A percentile compares a stretch with the other conserved stretches of the same genome.
phyloP scores from a whole-genome alignment of 2,113 vertebrate genomes.

The rat (Rattus norvegicus) region DNA sequence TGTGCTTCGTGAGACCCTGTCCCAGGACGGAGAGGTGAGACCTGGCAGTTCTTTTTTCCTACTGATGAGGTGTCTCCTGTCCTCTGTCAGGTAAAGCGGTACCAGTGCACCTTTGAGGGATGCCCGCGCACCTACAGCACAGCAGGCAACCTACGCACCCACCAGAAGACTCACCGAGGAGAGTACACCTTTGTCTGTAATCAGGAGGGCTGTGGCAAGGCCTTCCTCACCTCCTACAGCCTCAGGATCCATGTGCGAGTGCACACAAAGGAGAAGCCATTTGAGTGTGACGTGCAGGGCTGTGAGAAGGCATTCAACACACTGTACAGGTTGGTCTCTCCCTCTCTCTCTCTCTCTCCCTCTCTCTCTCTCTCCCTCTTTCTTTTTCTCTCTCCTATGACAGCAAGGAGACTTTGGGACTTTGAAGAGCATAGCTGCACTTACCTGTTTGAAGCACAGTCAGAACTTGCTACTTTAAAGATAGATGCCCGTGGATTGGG shows the following conservation, averaged over 20 bases:
- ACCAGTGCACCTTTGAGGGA: constrained; percentile 99
- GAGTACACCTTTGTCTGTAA: constrained; percentile 99
- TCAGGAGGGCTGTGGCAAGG: constrained; percentile 98
- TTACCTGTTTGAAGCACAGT: background rate
- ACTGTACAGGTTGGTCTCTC: constrained; percentile 91
- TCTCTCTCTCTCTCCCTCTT: too few species aligned
- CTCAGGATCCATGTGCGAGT: constrained; percentile 98
- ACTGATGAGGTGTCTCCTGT: constrained; percentile 57
- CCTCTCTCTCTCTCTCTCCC: too few species aligned
- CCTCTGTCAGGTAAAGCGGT: constrained; percentile 93
- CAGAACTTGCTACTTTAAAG: background rate
- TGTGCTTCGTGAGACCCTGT: background rate
- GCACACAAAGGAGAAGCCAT: constrained; percentile 99
- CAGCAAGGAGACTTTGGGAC: background rate
- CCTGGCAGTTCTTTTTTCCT: background rate
- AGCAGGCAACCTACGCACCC: constrained; percentile 97
- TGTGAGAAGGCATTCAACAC: constrained; percentile 99
- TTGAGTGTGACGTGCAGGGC: constrained; percentile 98
- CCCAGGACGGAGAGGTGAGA: background rate
- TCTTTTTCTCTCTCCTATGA: too few species aligned
- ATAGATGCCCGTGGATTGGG: background rate
- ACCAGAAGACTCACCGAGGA: constrained; percentile 98
- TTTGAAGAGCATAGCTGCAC: background rate
- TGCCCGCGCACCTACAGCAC: constrained; percentile 99
- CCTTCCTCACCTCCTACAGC: constrained; percentile 99